Evolutionary conservation across 2,113 vertebrate species (phyloP).

Genomic region (Pygoscelis antarcticus): DNA sequence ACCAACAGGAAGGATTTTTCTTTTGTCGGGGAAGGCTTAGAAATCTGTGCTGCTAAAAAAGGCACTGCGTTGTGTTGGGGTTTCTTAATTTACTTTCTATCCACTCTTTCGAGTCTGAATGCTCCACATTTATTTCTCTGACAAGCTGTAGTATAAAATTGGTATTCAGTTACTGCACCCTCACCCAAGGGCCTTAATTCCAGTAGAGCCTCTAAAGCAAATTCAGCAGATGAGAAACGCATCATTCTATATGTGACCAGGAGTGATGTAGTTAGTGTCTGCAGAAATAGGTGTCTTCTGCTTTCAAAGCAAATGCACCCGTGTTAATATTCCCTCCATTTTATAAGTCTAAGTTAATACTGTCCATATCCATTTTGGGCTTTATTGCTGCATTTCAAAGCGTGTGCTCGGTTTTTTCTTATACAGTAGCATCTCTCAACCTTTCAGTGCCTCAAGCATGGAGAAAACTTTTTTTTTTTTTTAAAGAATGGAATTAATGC

Average conservation of each 20-base stretch:
- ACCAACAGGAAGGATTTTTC: neutral
- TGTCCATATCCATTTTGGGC: neutral
- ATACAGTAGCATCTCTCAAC: neutral
- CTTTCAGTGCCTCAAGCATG: neutral
- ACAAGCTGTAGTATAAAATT: constrained; percentile 24
- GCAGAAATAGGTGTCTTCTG: constrained; percentile 53
- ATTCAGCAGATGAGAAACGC: constrained; percentile 16
- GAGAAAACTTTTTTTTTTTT: neutral
- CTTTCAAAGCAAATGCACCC: neutral
- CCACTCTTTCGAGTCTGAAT: neutral
- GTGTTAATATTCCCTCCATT: neutral
- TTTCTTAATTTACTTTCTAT: constrained; percentile 25
- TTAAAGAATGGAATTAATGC: neutral
- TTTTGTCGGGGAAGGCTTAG: neutral
- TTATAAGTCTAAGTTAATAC: constrained; percentile 22
- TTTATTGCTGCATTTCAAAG: constrained; percentile 18
- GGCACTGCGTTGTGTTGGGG: neutral
- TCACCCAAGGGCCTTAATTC: constrained; percentile 53
- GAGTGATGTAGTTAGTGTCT: neutral
- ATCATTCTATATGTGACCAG: neutral
- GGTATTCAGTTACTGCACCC: constrained; percentile 27
- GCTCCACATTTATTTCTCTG: constrained; percentile 45
- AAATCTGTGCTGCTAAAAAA: neutral
- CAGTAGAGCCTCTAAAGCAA: constrained; percentile 21
- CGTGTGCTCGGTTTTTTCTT: neutral